phyloP scores from a whole-genome alignment of 2,888 invertebrate species.

The Philonicus albiceps region DNA sequence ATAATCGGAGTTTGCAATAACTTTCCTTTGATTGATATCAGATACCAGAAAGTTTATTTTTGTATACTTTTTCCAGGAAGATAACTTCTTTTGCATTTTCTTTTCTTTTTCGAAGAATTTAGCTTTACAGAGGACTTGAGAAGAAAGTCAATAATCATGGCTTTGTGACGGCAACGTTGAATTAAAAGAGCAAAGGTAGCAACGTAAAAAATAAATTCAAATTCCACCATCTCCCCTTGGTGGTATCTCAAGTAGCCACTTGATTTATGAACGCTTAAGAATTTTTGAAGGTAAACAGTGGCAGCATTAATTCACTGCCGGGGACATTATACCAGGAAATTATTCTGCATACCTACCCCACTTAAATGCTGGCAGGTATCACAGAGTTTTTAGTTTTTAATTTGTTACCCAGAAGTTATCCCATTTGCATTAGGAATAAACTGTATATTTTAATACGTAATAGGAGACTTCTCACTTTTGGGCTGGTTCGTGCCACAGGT shows the following conservation, averaged over 20 bases:
- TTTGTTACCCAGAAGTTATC: slow-evolving; percentile 15
- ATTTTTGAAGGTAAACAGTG: neutral
- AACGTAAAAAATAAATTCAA: neutral
- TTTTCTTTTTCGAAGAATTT: neutral
- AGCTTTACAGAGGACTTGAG: neutral
- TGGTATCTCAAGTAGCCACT: neutral
- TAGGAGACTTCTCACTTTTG: slow-evolving; percentile 12
- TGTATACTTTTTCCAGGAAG: too few relatives aligned
- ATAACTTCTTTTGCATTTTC: neutral
- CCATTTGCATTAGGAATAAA: slow-evolving; percentile 27
- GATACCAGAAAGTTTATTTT: too few relatives aligned
- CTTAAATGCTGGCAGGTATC: neutral
- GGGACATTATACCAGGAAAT: neutral
- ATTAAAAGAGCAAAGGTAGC: neutral
- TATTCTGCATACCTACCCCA: neutral
- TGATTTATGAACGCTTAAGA: neutral
- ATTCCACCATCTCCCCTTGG: neutral
- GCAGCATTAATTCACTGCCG: neutral
- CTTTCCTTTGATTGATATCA: too few relatives aligned
- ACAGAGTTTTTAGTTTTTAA: neutral
- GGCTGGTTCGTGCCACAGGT: neutral
- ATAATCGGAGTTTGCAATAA: too few relatives aligned
- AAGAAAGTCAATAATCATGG: neutral
- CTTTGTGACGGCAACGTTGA: neutral
- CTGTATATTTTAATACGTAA: slow-evolving; percentile 27